Percentiles rank a stretch among this genome's conserved stretches.
Conservation (phyloP, 2,797 vertebrate species). For the Molossus alvarezi region DNA sequence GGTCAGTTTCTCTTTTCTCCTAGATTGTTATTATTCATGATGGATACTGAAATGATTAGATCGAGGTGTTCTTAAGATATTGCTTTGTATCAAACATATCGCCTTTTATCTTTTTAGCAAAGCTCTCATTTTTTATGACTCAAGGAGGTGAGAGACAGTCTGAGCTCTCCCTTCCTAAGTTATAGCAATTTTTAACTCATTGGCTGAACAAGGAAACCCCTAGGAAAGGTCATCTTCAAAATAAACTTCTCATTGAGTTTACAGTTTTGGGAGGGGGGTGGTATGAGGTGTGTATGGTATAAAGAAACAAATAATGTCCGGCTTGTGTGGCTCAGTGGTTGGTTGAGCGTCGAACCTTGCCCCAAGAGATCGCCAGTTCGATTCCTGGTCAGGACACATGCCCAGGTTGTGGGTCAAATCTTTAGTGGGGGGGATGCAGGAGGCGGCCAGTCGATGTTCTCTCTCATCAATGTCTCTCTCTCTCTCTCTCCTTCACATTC, state of each 20-base stretch:
- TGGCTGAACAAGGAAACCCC: neutral
- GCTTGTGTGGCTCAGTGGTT: too few species aligned
- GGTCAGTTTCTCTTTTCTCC: neutral
- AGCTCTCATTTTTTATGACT: neutral
- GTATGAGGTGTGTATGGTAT: too few species aligned
- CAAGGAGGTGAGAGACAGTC: neutral
- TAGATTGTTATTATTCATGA: neutral
- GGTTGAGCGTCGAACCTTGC: too few species aligned
- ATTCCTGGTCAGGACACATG: too few species aligned
- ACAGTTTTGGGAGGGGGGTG: neutral
- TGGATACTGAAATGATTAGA: neutral
- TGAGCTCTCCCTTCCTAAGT: neutral
- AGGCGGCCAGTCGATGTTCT: too few species aligned
- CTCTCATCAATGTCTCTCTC: too few species aligned
- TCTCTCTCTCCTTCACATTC: too few species aligned
- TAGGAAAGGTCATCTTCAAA: neutral
- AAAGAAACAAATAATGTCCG: neutral
- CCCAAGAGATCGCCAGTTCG: too few species aligned
- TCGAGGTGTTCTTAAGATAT: neutral
- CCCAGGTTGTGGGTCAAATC: too few species aligned
- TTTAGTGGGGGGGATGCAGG: too few species aligned
- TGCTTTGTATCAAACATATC: neutral
- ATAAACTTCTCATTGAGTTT: neutral
- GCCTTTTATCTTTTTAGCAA: neutral
- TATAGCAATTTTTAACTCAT: neutral